Conservation (phyloP, 2,797 vertebrate species). For the Periparus ater region DNA sequence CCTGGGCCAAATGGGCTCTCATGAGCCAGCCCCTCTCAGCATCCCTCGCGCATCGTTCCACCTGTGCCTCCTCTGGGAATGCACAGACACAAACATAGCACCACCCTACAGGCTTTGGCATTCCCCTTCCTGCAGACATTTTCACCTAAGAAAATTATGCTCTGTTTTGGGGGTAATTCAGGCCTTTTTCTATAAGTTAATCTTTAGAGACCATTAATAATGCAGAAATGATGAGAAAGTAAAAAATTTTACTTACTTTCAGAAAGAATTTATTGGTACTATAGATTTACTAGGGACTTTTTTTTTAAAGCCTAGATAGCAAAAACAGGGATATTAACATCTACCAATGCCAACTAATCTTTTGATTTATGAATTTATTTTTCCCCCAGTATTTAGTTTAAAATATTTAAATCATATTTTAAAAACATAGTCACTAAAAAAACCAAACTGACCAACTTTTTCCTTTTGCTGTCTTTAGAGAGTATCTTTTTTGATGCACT, state of each 20-base stretch:
- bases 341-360: not conserved
- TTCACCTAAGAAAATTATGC: not conserved
- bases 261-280: not conserved
- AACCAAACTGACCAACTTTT: not conserved
- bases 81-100: fast-evolving
- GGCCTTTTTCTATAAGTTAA: not conserved
- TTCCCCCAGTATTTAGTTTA: not conserved
- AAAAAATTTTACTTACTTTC: not conserved
- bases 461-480: not conserved
- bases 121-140: not conserved
- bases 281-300: not conserved
- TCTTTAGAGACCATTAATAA: not conserved
- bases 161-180: not conserved
- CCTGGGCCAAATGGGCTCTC: not conserved
- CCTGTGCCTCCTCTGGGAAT: not conserved
- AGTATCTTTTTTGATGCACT: not conserved
- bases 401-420: not conserved
- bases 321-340: not conserved
- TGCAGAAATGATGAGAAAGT: not conserved
- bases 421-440: not conserved
- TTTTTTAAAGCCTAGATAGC: not conserved
- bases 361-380: not conserved
- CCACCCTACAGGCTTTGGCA: not conserved
- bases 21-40: not conserved
- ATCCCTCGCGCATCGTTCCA: fast-evolving